A percentile compares a stretch with the other conserved stretches of the same genome.
phyloP scores from a whole-genome alignment of 2,888 invertebrate species.

The Carabus problematicus region DNA sequence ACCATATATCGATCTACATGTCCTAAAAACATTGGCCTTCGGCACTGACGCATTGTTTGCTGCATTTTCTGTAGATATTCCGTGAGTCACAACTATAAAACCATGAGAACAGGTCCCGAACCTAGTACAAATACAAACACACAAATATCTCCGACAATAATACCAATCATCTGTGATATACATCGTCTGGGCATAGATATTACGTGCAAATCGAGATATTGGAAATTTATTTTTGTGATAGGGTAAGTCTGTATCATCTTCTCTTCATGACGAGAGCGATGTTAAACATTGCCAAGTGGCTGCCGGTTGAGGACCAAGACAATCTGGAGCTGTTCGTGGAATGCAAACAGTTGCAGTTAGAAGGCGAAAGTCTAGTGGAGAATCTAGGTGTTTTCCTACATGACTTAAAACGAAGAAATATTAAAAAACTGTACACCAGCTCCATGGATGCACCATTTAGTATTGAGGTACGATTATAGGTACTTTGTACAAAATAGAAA shows the following conservation, averaged over 20 bases:
- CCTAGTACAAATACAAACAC: background rate
- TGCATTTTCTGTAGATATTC: slow-evolving; percentile 29
- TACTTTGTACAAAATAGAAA: slow-evolving; percentile 23
- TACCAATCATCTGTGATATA: slow-evolving; percentile 14
- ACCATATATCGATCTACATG: slow-evolving; percentile 39
- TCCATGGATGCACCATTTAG: slow-evolving; percentile 45
- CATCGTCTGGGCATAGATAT: slow-evolving; percentile 5
- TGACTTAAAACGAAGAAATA: slow-evolving; percentile 58
- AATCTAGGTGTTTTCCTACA: slow-evolving; percentile 60
- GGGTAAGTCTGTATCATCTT: slow-evolving; percentile 4
- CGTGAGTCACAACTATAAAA: slow-evolving; percentile 34
- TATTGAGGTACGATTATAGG: slow-evolving; percentile 54
- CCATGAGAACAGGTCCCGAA: slow-evolving; percentile 22
- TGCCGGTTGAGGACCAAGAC: slow-evolving; percentile 64
- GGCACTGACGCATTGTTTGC: slow-evolving; percentile 36
- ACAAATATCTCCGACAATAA: slow-evolving; percentile 7
- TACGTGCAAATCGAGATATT: slow-evolving; percentile 24
- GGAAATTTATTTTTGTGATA: slow-evolving; percentile 35
- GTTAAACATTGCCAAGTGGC: slow-evolving; percentile 61
- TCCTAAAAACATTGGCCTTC: slow-evolving; percentile 38
- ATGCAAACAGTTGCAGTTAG: slow-evolving; percentile 63
- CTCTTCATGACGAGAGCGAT: slow-evolving; percentile 56
- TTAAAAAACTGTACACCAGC: slow-evolving; percentile 47
- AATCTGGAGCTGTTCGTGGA: slow-evolving; percentile 62
- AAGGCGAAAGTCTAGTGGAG: slow-evolving; percentile 55